These are phyloP conservation scores for Caenorhabditis sp. DNA, from an alignment of 2,888 invertebrate genomes.

Conservation along the genomic window DNA sequence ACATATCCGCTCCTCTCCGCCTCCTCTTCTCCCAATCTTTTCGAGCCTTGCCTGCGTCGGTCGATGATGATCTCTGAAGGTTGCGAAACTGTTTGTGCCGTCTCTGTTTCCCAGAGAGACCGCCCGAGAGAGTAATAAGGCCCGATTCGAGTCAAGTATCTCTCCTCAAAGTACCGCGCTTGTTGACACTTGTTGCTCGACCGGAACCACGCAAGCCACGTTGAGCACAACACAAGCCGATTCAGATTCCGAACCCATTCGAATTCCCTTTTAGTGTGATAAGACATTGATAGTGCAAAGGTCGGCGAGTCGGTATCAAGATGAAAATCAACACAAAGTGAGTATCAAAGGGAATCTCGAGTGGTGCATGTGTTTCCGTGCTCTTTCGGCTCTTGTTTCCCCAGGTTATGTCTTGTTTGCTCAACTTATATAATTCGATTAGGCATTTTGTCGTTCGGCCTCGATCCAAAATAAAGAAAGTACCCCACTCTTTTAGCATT, in stretches of 20 bases:
- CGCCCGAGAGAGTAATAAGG: constrained; percentile 31
- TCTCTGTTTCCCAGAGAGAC: constrained; percentile 4
- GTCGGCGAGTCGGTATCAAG: constrained; percentile 14
- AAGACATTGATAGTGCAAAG: constrained; percentile 10
- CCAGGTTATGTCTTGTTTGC: constrained; percentile 5
- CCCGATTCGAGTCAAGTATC: constrained; percentile 30
- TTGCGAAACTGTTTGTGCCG: not conserved
- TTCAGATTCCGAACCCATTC: not conserved
- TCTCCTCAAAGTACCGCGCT: constrained; percentile 12
- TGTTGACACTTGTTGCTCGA: constrained; percentile 24
- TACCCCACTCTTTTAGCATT: too few relatives aligned
- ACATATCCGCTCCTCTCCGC: constrained; percentile 8
- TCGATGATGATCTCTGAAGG: constrained; percentile 8
- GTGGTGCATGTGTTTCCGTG: constrained; percentile 15
- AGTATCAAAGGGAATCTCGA: not conserved
- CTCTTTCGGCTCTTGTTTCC: constrained; percentile 1
- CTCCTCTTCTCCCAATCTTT: too few relatives aligned
- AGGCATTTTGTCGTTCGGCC: not conserved
- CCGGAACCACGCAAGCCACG: constrained; percentile 25
- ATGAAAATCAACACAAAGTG: constrained; percentile 13
- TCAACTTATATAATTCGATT: constrained; percentile 6
- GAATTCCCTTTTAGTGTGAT: not conserved
- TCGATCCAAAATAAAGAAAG: not conserved
- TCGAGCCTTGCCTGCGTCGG: not conserved
- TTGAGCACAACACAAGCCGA: constrained; percentile 3